phyloP scores from a whole-genome alignment of 2,797 vertebrate genomes.

The Acanthis flammea region DNA sequence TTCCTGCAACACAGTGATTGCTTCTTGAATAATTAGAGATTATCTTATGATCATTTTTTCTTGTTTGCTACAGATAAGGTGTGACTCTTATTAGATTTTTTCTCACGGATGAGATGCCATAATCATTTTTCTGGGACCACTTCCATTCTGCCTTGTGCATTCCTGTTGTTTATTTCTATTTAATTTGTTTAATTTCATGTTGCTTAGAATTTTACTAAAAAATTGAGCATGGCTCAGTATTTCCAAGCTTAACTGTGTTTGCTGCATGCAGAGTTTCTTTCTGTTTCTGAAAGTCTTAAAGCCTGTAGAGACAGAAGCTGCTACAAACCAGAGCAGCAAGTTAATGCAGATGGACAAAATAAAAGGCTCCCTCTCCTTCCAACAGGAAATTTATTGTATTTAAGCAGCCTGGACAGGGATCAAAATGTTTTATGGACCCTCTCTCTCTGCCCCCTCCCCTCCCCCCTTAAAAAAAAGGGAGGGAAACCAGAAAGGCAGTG shows the following conservation, averaged over 20 bases:
- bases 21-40: not conserved
- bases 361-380: not conserved
- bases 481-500: not conserved
- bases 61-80: not conserved
- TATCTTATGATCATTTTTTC: not conserved
- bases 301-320: not conserved
- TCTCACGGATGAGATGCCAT: not conserved
- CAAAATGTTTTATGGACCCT: not conserved
- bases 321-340: not conserved
- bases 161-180: not conserved
- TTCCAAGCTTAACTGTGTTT: not conserved
- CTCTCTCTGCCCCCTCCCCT: rapidly evolving
- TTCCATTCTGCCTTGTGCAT: not conserved
- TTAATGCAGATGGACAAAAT: not conserved
- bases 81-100: not conserved
- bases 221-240: not conserved
- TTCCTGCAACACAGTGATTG: not conserved
- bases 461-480: not conserved
- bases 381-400: not conserved
- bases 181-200: not conserved
- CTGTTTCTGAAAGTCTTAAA: not conserved
- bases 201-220: not conserved
- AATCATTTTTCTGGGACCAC: not conserved
- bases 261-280: not conserved
- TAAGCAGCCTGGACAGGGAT: not conserved